These are phyloP conservation scores for Papilio protenor DNA, from an alignment of 2,888 invertebrate species.

Conservation along the genomic window DNA sequence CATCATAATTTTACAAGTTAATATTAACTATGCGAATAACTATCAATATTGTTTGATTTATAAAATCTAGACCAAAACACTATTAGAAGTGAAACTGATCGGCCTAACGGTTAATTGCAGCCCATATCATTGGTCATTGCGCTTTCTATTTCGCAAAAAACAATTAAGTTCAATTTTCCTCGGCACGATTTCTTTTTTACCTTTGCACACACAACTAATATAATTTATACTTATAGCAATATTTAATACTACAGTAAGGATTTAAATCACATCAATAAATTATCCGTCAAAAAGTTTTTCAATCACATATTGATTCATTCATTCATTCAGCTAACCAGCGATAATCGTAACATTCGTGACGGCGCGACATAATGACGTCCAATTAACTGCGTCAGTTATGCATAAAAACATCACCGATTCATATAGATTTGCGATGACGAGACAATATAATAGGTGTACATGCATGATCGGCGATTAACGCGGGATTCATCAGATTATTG, in stretches of 20 bases:
- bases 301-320: not conserved
- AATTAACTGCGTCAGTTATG: constrained; percentile 22
- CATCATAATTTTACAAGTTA: no score
- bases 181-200: constrained; percentile 33
- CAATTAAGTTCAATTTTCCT: constrained; percentile 38
- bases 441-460: constrained; percentile 10
- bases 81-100: constrained; percentile 34
- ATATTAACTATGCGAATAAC: not conserved
- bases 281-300: not conserved
- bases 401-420: constrained; percentile 5
- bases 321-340: not conserved
- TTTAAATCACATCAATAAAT: not conserved
- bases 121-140: constrained; percentile 31
- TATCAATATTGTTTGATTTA: not conserved
- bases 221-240: not conserved
- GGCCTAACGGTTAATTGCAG: constrained; percentile 18
- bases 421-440: constrained; percentile 5
- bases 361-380: not conserved
- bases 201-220: constrained; percentile 18
- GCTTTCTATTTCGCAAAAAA: constrained; percentile 43
- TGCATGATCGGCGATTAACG: constrained; percentile 22
- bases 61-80: constrained; percentile 12
- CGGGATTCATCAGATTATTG: constrained; percentile 22
- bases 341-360: not conserved
- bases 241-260: not conserved